Evolutionary conservation across 1,140 invertebrate species (phyloP).

Genomic region (Drosophila subobscura): DNA sequence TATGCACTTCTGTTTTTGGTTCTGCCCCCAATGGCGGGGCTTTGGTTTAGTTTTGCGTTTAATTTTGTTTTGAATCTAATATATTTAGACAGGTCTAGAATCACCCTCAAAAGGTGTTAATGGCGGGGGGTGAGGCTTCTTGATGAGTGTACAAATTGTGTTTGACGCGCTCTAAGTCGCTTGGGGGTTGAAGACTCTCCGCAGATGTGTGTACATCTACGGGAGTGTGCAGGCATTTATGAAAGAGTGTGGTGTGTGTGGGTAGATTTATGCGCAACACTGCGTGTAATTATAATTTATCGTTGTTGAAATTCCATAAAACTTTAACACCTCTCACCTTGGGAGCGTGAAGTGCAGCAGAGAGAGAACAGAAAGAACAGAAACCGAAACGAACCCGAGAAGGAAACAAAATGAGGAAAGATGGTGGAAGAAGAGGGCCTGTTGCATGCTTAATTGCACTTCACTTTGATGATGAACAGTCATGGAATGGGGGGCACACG

Average conservation of each 20-base stretch:
- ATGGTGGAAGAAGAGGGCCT: constrained; percentile 10
- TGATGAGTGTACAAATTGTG: constrained; percentile 66
- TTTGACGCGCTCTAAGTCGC: constrained; percentile 54
- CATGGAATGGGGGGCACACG: constrained; percentile 1
- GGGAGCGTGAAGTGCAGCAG: constrained; percentile 40
- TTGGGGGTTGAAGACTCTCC: constrained; percentile 19
- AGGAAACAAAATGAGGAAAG: constrained; percentile 26
- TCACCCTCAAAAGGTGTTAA: constrained; percentile 57
- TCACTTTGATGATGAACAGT: constrained; percentile 56
- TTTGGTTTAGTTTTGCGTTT: constrained; percentile 7
- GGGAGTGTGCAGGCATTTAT: constrained; percentile 8
- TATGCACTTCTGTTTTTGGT: neutral
- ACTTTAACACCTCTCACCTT: constrained; percentile 67
- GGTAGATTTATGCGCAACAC: constrained; percentile 53
- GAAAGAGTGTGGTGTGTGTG: constrained; percentile 6
- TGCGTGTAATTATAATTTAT: constrained; percentile 74
- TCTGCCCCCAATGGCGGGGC: neutral
- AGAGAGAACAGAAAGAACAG: constrained; percentile 4
- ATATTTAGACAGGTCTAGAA: constrained; percentile 27
- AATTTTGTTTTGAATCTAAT: constrained; percentile 4
- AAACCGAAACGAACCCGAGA: constrained; percentile 25
- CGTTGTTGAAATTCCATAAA: constrained; percentile 70
- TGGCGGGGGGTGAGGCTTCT: constrained; percentile 45
- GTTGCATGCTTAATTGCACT: constrained; percentile 58
- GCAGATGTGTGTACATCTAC: constrained; percentile 1